phyloP scores from a whole-genome alignment of 2,797 vertebrate species.

The Microctenopoma steveboyesi region DNA sequence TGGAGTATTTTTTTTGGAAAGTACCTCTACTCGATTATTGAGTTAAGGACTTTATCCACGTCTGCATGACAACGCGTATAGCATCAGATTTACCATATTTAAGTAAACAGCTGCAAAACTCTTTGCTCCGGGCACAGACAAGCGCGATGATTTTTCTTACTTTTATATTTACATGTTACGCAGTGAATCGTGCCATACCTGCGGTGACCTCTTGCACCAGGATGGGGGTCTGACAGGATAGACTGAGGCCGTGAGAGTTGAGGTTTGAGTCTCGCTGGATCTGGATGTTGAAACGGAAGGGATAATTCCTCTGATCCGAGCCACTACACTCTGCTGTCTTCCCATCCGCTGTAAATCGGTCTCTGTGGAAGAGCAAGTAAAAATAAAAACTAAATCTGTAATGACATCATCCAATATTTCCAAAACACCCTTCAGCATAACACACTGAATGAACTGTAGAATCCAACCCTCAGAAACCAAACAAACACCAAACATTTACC shows the following conservation, averaged over 20 bases:
- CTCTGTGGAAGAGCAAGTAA: constrained; percentile 64
- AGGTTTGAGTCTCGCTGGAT: constrained; percentile 86
- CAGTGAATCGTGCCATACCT: constrained; percentile 76
- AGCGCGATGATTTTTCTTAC: not conserved
- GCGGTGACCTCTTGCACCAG: constrained; percentile 88
- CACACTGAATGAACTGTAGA: not conserved
- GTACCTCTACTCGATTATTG: too few species aligned
- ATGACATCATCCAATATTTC: not conserved
- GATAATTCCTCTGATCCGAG: constrained; percentile 78
- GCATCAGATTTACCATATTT: not conserved
- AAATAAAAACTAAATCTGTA: not conserved
- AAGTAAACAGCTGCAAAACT: not conserved
- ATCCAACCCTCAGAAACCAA: not conserved
- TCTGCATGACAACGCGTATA: too few species aligned
- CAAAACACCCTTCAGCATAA: not conserved
- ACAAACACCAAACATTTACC: constrained; percentile 32
- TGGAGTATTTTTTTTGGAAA: too few species aligned
- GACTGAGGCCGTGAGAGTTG: constrained; percentile 89
- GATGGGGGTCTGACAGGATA: constrained; percentile 88
- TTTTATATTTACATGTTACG: not conserved
- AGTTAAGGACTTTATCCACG: too few species aligned
- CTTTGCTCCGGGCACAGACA: not conserved
- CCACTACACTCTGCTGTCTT: constrained; percentile 70
- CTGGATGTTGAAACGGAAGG: constrained; percentile 85
- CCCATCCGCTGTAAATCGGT: constrained; percentile 81